Percentiles rank a stretch among this genome's conserved stretches.
These are phyloP conservation scores for Nasua narica DNA, from an alignment of 2,797 vertebrate species.

Conservation along the genomic window DNA sequence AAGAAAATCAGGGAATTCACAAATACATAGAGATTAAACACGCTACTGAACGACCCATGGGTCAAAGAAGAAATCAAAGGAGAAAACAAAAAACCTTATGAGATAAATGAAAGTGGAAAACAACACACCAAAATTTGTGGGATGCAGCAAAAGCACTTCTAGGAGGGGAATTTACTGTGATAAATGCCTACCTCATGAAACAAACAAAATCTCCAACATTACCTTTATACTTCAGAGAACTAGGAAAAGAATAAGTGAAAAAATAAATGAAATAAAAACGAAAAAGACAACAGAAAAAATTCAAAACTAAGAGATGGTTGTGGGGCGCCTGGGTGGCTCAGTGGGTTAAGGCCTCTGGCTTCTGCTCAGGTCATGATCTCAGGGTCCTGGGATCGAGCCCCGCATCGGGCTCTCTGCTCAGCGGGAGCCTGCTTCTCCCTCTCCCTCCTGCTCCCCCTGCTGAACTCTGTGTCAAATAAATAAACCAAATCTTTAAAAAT, in stretches of 20 bases:
- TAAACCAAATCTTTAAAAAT: too few relatives aligned
- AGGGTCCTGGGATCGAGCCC: not conserved
- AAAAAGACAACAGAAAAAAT: not conserved
- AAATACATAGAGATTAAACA: not conserved
- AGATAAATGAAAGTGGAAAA: not conserved
- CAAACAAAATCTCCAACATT: not conserved
- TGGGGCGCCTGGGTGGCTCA: not conserved
- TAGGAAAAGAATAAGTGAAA: not conserved
- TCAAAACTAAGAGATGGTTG: not conserved
- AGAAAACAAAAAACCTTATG: not conserved
- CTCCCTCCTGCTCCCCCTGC: too few relatives aligned
- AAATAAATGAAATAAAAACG: not conserved
- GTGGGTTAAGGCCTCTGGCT: not conserved
- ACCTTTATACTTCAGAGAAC: not conserved
- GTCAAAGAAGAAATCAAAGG: not conserved
- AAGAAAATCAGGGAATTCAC: not conserved
- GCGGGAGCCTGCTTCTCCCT: too few relatives aligned
- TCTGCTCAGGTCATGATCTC: not conserved
- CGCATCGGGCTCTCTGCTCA: too few relatives aligned
- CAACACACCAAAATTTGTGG: not conserved
- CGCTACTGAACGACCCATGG: not conserved
- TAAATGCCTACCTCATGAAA: not conserved
- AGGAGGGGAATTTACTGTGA: not conserved
- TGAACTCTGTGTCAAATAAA: too few relatives aligned
- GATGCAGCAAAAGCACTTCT: not conserved